Base-by-base conservation (phyloP, 2,113 vertebrate species). In the Archocentrus centrarchus region DNA sequence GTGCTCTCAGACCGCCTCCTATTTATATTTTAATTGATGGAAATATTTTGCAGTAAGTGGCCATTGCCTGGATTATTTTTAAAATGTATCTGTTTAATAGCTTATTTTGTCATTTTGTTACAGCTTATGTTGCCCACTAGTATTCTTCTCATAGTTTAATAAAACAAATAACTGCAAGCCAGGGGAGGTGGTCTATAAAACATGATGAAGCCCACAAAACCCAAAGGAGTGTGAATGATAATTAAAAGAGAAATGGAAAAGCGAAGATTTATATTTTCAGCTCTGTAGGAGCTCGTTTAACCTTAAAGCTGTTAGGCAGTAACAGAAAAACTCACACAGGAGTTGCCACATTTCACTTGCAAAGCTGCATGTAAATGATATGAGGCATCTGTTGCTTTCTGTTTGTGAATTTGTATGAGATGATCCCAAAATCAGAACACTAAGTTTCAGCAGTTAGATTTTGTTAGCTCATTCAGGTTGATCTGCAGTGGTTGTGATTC, bases 141-240 rank as follows among this genome's bases (percentile, higher is more conserved):
- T 50, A 6, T 73, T 20, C 20, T 53, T 18, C 27, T 27, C 27
- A 73, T 18, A 73, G 66, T 32, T 53, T 73, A 53, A 14, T 73
- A 73, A 73, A 32, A 53, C 0, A 3, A 73, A n/a, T 14, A 32
- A 32, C 20, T 90, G 80, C 66, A 50, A 58, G 27, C 22, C 68
- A 58, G 32, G 32, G 32, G 8, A 61, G 27, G 78, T 27, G 10
- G 37, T 61, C 75, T 70, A 5, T 61, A 55, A 77, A 60, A 82
- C 62, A 80, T 77, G 30, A 83, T 5, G 68, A 44, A 86, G 77
- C 76, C 60, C 78, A 75, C 13, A 63, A 66, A 83, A 7, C 20
- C 22, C 47, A 58, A 59, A 61, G 2, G 57, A 79, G 10, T 3
- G 22, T 7, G 59, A 24, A 24, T 39, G 60, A 4, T 0, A 2